Evolutionary conservation across 2,113 vertebrate species (phyloP).

Genomic region (Sus scrofa): T2T-Sscrofa CM000817.6:49438501-49439000

Average conservation of each 20-base stretch:
- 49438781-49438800: conserved; percentile 27
- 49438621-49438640: neutral
- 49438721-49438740: neutral
- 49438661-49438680: conserved; percentile 6
- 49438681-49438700: neutral
- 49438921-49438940: conserved; percentile 16
- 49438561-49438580: too few relatives aligned
- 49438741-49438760: neutral
- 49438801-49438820: neutral
- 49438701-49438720: conserved; percentile 21
- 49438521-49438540: too few relatives aligned
- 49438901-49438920: neutral
- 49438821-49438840: neutral
- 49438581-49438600: conserved; percentile 45
- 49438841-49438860: neutral
- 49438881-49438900: neutral
- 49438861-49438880: neutral
- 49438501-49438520: too few relatives aligned
- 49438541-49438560: too few relatives aligned
- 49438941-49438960: conserved; percentile 7
- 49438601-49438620: conserved; percentile 33
- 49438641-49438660: conserved; percentile 1
- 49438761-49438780: conserved; percentile 46
- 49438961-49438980: conserved; percentile 2
- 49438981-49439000: conserved; percentile 10